Evolutionary conservation across 2,888 invertebrate genomes (phyloP).

Genomic region (Callinectes sapidus): DNA sequence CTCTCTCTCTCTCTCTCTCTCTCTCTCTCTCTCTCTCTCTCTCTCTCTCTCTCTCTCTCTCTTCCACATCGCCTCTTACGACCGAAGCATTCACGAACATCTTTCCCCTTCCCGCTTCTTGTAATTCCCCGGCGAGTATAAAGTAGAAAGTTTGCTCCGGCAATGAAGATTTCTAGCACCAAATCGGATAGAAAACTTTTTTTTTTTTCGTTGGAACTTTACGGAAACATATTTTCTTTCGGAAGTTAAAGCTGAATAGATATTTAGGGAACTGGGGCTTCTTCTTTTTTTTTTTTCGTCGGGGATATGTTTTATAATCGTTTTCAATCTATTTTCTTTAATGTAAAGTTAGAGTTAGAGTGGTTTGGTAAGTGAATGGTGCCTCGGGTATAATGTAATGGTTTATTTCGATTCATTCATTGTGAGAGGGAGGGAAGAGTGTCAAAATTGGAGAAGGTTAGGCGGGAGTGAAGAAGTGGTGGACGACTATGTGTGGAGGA

Average conservation of each 20-base stretch:
- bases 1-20: neutral
- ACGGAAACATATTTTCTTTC: neutral
- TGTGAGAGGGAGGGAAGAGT: no score
- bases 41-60: neutral
- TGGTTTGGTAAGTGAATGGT: neutral
- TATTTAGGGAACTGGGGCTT: neutral
- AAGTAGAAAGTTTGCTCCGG: constrained; percentile 18
- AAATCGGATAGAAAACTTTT: neutral
- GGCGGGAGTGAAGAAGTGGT: no score
- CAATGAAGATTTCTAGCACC: neutral
- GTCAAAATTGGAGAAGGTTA: no score
- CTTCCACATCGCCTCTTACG: neutral
- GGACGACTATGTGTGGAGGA: no score
- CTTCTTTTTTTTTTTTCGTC: neutral
- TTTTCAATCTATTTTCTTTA: neutral
- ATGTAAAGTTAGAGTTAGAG: neutral
- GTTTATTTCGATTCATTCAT: no score
- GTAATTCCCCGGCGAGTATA: constrained; percentile 13
- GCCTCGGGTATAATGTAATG: no score
- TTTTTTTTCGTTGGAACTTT: neutral
- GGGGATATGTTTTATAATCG: neutral
- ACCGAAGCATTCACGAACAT: neutral
- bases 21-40: neutral
- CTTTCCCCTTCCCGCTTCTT: neutral
- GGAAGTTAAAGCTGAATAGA: neutral